Conservation (phyloP, 1,140 invertebrate genomes). For the Euura saliciscinereae region DNA sequence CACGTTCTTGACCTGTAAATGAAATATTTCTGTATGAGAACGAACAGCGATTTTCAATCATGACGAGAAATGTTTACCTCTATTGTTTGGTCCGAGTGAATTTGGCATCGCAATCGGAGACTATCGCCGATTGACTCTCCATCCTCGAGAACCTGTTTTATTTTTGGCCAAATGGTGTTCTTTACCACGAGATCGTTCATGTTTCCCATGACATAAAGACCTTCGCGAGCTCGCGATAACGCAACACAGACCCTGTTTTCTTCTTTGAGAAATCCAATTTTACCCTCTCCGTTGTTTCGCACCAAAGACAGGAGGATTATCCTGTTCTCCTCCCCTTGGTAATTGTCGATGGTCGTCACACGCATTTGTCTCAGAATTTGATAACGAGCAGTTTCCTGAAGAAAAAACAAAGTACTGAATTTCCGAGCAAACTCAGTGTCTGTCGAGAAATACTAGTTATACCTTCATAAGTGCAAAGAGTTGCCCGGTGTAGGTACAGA, state of each 20-base stretch:
- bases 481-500: slow-evolving; percentile 72
- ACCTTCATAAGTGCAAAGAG: slow-evolving; percentile 23
- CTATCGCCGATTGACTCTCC: slow-evolving; percentile 53
- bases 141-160: slow-evolving; percentile 54
- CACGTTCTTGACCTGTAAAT: slow-evolving; percentile 30
- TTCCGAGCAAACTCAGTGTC: too few species aligned
- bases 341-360: slow-evolving; percentile 80
- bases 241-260: slow-evolving; percentile 85
- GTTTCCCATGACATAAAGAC: slow-evolving; percentile 72
- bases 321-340: slow-evolving; percentile 85
- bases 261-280: slow-evolving; percentile 78
- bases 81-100: slow-evolving; percentile 50
- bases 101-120: slow-evolving; percentile 58
- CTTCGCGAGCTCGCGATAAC: slow-evolving; percentile 79
- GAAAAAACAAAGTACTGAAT: too few species aligned
- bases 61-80: slow-evolving; percentile 26
- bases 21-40: background rate
- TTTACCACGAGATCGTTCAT: slow-evolving; percentile 63
- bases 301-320: slow-evolving; percentile 86
- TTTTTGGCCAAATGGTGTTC: slow-evolving; percentile 62
- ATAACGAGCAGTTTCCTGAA: slow-evolving; percentile 1
- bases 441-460: background rate
- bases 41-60: background rate
- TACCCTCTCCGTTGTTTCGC: slow-evolving; percentile 71
- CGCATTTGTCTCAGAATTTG: slow-evolving; percentile 52